Evolutionary conservation across 2,797 vertebrate genomes (phyloP).

Genomic region (Myotis myotis): DNA sequence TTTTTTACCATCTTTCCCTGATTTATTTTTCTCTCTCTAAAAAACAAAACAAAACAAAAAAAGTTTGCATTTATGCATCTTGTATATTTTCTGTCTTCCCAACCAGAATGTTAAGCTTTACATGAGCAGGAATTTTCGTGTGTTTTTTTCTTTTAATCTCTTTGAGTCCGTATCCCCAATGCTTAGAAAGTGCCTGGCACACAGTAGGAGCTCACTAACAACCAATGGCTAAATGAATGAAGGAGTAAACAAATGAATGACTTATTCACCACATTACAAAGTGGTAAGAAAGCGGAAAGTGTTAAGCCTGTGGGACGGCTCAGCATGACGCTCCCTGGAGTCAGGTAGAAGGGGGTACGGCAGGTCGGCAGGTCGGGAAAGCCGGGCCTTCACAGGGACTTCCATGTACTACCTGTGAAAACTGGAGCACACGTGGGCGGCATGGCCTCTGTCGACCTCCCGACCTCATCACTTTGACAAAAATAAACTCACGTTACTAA

Average conservation of each 20-base stretch:
- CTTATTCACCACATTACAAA: neutral
- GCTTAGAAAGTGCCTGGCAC: neutral
- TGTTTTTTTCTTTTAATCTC: neutral
- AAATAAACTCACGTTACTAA: neutral
- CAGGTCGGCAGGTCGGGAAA: too few species aligned
- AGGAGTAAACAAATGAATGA: neutral
- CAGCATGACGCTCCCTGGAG: neutral
- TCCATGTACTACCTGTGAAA: rapidly evolving
- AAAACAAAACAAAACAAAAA: neutral
- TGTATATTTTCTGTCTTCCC: neutral
- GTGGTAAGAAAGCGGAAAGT: neutral
- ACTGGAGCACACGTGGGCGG: neutral
- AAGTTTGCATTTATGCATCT: neutral
- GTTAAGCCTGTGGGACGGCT: too few species aligned
- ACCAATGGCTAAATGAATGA: neutral
- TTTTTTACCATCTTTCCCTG: neutral
- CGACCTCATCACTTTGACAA: neutral
- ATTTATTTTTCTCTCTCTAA: neutral
- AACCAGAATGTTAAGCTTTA: neutral
- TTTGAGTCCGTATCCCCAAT: neutral
- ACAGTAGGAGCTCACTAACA: neutral
- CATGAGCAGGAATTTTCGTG: neutral
- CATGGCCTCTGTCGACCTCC: neutral
- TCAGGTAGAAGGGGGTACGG: rapidly evolving
- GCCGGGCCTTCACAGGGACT: neutral